Percentiles rank a stretch among this genome's conserved stretches.
Evolutionary conservation across 2,113 vertebrate genomes (phyloP).

Genomic region (Tylochromis polylepis): DNA sequence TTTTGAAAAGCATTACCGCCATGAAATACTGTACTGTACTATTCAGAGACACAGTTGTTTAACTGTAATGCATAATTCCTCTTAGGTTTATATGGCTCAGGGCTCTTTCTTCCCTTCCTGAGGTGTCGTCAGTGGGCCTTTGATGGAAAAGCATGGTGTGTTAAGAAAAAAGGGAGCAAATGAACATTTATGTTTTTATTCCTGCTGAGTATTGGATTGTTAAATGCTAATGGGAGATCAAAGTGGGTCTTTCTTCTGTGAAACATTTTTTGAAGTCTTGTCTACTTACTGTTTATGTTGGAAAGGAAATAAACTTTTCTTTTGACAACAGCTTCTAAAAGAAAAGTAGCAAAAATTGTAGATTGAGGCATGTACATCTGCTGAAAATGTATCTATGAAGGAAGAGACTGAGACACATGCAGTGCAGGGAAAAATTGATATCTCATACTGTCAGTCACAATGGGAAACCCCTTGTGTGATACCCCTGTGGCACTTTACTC

Average conservation of each 20-base stretch:
- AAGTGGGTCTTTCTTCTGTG: conserved; percentile 14
- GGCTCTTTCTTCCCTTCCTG: conserved; percentile 1
- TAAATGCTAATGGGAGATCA: conserved; percentile 12
- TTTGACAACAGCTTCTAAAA: neutral
- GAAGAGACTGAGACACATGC: neutral
- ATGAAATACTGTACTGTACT: neutral
- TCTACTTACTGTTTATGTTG: neutral
- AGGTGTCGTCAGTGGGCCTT: neutral
- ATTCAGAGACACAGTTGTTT: neutral
- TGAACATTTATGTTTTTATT: conserved; percentile 1
- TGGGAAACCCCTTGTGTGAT: conserved; percentile 16
- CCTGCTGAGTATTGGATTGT: neutral
- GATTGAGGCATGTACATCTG: neutral
- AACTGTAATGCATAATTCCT: conserved; percentile 6
- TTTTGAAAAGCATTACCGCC: neutral
- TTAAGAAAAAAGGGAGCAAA: conserved; percentile 11
- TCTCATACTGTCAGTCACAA: conserved; percentile 2
- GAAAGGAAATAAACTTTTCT: neutral
- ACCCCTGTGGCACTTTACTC: conserved; percentile 16
- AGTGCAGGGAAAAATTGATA: conserved; percentile 5
- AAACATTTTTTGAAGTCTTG: conserved; percentile 13
- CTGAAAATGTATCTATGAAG: neutral
- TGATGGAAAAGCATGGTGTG: conserved; percentile 1
- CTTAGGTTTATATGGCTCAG: neutral
- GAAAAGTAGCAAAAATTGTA: neutral